Evolutionary conservation across 2,113 vertebrate genomes (phyloP).

Genomic region (Plotosus lineatus): DNA sequence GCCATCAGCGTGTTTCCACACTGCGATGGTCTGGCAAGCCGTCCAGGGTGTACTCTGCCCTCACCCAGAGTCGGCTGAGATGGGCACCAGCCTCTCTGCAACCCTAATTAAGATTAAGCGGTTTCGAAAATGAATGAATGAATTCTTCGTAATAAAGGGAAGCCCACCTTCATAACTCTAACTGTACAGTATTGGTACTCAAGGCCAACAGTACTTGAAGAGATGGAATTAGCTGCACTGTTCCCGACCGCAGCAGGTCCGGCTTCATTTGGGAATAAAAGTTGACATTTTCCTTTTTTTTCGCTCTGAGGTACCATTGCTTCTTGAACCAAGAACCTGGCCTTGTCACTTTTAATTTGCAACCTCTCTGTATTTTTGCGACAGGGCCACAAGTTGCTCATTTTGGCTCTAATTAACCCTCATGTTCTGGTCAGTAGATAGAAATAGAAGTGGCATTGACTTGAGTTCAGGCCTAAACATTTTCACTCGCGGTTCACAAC

Average conservation of each 20-base stretch:
- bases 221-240: conserved; percentile 18
- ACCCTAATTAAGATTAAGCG: too few species aligned
- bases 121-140: too few species aligned
- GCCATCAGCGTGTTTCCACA: too few species aligned
- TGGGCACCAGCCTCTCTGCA: too few species aligned
- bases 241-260: background rate
- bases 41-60: too few species aligned
- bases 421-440: conserved; percentile 14
- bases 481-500: too few species aligned
- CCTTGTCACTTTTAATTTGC: conserved; percentile 55
- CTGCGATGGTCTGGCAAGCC: too few species aligned
- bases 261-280: conserved; percentile 37
- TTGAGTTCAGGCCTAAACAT: background rate
- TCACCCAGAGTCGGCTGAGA: too few species aligned
- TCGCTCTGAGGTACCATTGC: conserved; percentile 40
- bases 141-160: too few species aligned
- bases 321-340: conserved; percentile 43
- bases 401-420: conserved; percentile 48
- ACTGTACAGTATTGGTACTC: background rate
- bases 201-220: background rate
- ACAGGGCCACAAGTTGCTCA: conserved; percentile 25
- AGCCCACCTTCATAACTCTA: too few species aligned
- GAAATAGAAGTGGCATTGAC: conserved; percentile 5
- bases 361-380: conserved; percentile 20
- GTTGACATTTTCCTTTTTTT: conserved; percentile 18